Base-by-base conservation (phyloP, 1,140 invertebrate genomes). In the Hycleus phaleratus region DNA sequence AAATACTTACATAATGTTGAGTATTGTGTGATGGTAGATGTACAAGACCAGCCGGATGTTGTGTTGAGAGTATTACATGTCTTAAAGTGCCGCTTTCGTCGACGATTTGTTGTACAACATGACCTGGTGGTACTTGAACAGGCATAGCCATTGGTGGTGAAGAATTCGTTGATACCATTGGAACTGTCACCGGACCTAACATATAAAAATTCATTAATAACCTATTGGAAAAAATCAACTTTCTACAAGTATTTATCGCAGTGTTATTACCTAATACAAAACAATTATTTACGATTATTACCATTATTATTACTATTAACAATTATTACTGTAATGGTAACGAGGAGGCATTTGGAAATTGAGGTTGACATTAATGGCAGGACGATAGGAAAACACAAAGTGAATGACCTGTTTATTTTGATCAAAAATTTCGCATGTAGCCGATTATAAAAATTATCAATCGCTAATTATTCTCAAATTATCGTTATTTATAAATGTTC, bases 101-200 rank as follows among this genome's bases (percentile, higher is more conserved):
- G 61, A 94, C 83, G 65, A 94, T 90, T 72, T 91, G 91, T 73
- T 91, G 90, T 61, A 94, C 85, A 74, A 94, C 82, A 78, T 87
- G 91, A 69, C 91, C 91, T 40, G 87, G 88, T 26, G 91, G 91
- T 59, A 93, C 88, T 75, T 91, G 88, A 70, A 95, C 89, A 49
- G 90, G 90, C 80, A 93, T 87, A 40, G 88, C 85, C 62, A 87
- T 80, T 32, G 86, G 85, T 49, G 86, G 85, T 58, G 84, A 85
- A 48, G 85, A 82, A 75, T 85, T 87, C 57, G 84, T 85, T 57
- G 87, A 89, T 60, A 91, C 86, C 87, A 92, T 90, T 63, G 87
- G 85, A 54, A 92, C 87, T 56, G 87, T 88, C 65, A 89, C 86
- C 62, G 89, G 78, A 72, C 75, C 81, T 83, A 72, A 53, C 77